These are phyloP conservation scores for Lynx canadensis DNA, from an alignment of 2,113 vertebrate genomes.

Conservation along the genomic window DNA sequence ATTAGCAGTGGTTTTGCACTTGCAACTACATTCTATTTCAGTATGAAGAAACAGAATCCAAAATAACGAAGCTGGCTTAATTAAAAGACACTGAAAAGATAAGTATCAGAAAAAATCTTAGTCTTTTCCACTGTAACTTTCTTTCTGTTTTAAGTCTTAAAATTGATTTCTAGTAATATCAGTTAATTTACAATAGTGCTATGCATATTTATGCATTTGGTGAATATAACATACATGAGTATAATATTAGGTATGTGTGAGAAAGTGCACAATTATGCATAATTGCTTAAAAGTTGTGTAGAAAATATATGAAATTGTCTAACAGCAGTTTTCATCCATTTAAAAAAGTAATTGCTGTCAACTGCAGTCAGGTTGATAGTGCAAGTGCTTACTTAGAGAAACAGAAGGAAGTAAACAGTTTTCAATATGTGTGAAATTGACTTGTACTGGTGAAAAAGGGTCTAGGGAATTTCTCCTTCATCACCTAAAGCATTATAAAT, in stretches of 20 bases:
- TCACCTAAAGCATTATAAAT: background rate
- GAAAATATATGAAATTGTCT: slow-evolving; percentile 19
- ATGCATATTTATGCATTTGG: background rate
- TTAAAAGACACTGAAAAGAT: background rate
- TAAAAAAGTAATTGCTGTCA: background rate
- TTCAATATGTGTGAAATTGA: background rate
- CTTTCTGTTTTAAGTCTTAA: background rate
- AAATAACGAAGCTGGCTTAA: background rate
- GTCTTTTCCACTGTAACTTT: background rate
- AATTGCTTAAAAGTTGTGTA: background rate
- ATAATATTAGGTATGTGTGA: background rate
- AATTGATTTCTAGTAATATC: background rate
- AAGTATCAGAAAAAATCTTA: background rate
- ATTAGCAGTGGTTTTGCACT: background rate
- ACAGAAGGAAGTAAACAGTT: background rate
- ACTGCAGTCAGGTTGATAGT: background rate
- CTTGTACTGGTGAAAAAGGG: background rate
- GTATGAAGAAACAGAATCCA: background rate
- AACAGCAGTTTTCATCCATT: background rate
- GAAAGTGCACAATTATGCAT: background rate
- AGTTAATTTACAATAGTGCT: background rate
- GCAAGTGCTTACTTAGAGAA: background rate
- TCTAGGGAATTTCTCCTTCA: background rate
- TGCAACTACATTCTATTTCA: background rate
- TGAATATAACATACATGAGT: background rate